Evolutionary conservation across 2,888 invertebrate species (phyloP).

Genomic region (Macaria notata): DNA sequence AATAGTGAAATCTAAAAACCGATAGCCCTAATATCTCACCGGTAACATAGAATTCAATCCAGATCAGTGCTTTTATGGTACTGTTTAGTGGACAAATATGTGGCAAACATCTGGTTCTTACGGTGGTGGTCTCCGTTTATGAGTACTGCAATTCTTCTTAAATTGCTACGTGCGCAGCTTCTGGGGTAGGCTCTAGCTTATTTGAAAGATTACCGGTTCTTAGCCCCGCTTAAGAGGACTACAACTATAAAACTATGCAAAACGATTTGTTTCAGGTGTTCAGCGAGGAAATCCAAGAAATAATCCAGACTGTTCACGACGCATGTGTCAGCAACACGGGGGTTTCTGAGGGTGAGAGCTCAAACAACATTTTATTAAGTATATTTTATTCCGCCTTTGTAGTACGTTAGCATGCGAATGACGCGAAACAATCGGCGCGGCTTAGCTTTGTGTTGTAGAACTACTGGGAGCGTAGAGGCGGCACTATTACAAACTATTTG

Average conservation of each 20-base stretch:
- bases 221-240: too few species aligned
- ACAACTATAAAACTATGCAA: neutral
- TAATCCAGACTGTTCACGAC: slow-evolving; percentile 76
- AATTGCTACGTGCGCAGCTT: too few species aligned
- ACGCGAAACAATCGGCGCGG: slow-evolving; percentile 60
- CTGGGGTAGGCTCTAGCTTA: too few species aligned
- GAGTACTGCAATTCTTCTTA: too few species aligned
- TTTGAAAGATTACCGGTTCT: too few species aligned
- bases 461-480: slow-evolving; percentile 15
- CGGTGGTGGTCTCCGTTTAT: too few species aligned
- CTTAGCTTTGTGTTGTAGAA: slow-evolving; percentile 46
- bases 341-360: slow-evolving; percentile 72
- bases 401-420: slow-evolving; percentile 62
- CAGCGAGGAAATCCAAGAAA: slow-evolving; percentile 78
- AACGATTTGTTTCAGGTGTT: slow-evolving; percentile 63
- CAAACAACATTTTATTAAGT: slow-evolving; percentile 49
- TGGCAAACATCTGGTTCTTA: too few species aligned
- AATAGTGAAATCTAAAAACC: too few species aligned
- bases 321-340: slow-evolving; percentile 75
- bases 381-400: slow-evolving; percentile 67
- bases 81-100: too few species aligned
- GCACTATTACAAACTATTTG: slow-evolving; percentile 3
- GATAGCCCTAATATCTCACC: too few species aligned
- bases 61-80: too few species aligned
- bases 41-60: too few species aligned